phyloP scores from a whole-genome alignment of 2,888 invertebrate species.

The Mylabris sibirica region DNA sequence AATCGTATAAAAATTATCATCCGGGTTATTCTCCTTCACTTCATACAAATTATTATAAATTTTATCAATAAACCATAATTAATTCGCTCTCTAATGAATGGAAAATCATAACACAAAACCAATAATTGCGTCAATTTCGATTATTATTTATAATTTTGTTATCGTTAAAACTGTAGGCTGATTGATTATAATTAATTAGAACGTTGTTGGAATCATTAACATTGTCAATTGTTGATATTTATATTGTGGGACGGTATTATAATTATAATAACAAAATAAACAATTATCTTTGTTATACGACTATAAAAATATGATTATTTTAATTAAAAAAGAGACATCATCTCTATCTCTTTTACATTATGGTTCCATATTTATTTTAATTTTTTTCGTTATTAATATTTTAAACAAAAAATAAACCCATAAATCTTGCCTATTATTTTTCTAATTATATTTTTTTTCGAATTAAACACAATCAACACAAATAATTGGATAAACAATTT shows the following conservation, averaged over 20 bases:
- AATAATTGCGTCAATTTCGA: slow-evolving; percentile 49
- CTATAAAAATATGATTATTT: slow-evolving; percentile 6
- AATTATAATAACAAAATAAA: slow-evolving; percentile 9
- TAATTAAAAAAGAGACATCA: slow-evolving; percentile 9
- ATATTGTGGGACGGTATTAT: not conserved
- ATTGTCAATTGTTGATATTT: slow-evolving; percentile 37
- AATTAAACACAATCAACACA: not conserved
- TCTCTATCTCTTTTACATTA: not conserved
- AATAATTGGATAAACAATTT: not conserved
- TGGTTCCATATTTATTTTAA: not conserved
- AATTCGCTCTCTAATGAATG: slow-evolving; percentile 51
- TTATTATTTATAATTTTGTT: slow-evolving; percentile 39
- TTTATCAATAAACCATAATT: slow-evolving; percentile 48
- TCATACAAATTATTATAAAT: slow-evolving; percentile 43
- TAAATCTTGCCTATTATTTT: not conserved
- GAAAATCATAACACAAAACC: slow-evolving; percentile 49
- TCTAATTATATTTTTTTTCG: not conserved
- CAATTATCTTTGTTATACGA: slow-evolving; percentile 5
- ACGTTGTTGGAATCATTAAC: slow-evolving; percentile 41
- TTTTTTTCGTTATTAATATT: not conserved
- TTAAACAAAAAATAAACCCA: not conserved
- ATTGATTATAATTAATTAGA: slow-evolving; percentile 51
- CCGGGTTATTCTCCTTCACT: slow-evolving; percentile 37
- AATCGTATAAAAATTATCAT: not conserved
- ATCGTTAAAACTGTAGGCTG: slow-evolving; percentile 44